Evolutionary conservation across 2,113 vertebrate species (phyloP).

Genomic region (Toxostoma redivivum): DNA sequence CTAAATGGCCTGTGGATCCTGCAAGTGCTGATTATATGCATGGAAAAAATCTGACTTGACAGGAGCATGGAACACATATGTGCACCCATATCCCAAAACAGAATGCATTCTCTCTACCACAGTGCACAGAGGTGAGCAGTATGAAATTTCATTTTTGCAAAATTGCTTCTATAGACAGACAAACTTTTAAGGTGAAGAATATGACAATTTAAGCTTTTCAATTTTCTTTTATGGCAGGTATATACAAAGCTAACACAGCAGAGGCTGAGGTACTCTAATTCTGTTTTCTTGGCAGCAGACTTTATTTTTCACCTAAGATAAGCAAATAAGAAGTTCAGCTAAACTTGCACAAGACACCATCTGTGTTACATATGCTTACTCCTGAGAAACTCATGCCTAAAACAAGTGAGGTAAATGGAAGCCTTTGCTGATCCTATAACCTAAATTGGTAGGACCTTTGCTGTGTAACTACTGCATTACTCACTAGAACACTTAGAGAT

Average conservation of each 20-base stretch:
- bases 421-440: background rate
- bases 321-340: background rate
- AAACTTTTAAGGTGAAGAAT: background rate
- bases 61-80: background rate
- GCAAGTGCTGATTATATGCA: background rate
- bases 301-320: background rate
- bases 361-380: background rate
- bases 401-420: background rate
- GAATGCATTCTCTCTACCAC: background rate
- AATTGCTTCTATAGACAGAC: background rate
- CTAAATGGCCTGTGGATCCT: background rate
- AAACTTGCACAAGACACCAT: background rate
- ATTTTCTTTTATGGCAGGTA: background rate
- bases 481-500: fast-evolving
- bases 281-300: background rate
- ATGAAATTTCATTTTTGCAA: background rate
- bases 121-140: background rate
- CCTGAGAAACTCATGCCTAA: background rate
- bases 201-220: background rate
- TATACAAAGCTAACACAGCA: background rate
- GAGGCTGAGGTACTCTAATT: background rate
- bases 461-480: background rate
- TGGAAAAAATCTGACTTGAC: background rate
- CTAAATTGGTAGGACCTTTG: background rate
- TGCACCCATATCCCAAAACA: background rate